Base-by-base conservation (phyloP, 2,888 invertebrate genomes). In the Drosophila ustulata region DNA sequence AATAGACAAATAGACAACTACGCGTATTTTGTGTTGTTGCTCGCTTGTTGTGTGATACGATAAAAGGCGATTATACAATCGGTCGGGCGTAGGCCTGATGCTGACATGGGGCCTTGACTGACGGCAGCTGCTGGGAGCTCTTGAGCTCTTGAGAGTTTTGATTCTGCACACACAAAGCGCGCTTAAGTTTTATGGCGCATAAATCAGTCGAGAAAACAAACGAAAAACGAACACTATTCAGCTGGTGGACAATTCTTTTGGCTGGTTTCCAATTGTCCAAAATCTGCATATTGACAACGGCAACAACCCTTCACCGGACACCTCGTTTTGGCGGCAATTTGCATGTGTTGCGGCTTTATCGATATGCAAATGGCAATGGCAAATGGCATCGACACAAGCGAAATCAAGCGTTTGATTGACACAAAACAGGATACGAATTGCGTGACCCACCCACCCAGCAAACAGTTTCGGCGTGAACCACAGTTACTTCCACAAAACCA, bases 161-260 rank as follows among this genome's bases (percentile, higher is more conserved):
- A 59, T 59, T 62, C 62, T 47, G 50, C 39, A 34, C 32, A 41
- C 63, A 85, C 88, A 89, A 73, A 82, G 85, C 62, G 53, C 66
- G 59, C 70, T 78, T 74, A 86, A 88, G 56, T 43, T 87, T 88
- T 87, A 81, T 83, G 75, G 71, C 68, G 52, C 87, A 87, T 88
- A 88, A 83, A 83, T 88, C 82, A 88, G 72, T 46, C 46, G 30
- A 67, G 58, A 63, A 63, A 25, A 37, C 30, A 61, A 47, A 34
- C 26, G 30, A 30, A 5, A 30, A 43, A 52, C 18, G 41, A 59
- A 32, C 11, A 47, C 46, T 32, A 61, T 28, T 37, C 37, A 37
- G n/a, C n/a, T 37, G 45, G 65, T 68, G 68, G 78, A 72, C 80
- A 78, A 78, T 80, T 80, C 66, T 77, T 66, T 63, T 56, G 56